Evolutionary conservation across 2,797 vertebrate genomes (phyloP).

Genomic region (Lagothrix lagotricha): DNA sequence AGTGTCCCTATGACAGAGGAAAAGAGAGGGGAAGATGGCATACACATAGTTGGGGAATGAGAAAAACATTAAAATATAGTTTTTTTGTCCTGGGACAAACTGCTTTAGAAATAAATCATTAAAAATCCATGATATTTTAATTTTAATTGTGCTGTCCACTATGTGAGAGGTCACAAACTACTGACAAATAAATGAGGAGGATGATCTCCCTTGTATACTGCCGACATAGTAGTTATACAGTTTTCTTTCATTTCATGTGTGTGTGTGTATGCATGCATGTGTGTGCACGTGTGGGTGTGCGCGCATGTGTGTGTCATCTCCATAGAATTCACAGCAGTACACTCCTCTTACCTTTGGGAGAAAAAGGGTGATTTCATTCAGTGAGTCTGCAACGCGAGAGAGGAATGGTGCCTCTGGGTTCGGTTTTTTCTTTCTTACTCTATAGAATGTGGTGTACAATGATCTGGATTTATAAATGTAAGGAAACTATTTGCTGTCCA

Average conservation of each 20-base stretch:
- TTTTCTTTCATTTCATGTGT: not conserved
- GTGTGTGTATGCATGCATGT: not conserved
- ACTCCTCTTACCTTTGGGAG: not conserved
- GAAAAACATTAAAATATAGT: not conserved
- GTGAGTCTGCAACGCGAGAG: not conserved
- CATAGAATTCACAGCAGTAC: not conserved
- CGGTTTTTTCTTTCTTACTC: not conserved
- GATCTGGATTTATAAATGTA: constrained; percentile 23
- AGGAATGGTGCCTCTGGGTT: not conserved
- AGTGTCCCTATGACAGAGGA: not conserved
- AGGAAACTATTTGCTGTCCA: not conserved
- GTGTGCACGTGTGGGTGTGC: not conserved
- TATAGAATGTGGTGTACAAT: constrained; percentile 7
- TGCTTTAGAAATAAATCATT: constrained; percentile 20
- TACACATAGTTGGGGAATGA: not conserved
- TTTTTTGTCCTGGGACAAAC: not conserved
- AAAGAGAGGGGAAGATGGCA: not conserved
- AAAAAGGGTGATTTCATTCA: not conserved
- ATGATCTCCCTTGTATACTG: not conserved
- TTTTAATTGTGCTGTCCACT: not conserved
- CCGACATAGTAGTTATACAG: not conserved
- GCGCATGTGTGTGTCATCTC: not conserved
- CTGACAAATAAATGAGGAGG: not conserved
- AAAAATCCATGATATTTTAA: constrained; percentile 29
- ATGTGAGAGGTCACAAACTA: not conserved